Evolutionary conservation across 2,888 invertebrate species (phyloP).

Genomic region (Glomeris marginata): DNA sequence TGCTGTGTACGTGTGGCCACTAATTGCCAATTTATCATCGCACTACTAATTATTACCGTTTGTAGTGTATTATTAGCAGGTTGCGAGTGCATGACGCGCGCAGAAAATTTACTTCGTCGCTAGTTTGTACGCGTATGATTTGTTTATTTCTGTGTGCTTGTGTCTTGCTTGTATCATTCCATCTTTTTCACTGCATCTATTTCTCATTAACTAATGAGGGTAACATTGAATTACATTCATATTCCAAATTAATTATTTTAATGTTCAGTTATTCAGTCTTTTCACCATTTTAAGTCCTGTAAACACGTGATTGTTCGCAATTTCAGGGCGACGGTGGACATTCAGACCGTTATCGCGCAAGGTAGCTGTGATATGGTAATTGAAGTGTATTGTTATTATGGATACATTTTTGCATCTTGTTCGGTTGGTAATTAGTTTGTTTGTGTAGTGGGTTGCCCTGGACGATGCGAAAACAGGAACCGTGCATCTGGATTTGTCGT

Average conservation of each 20-base stretch:
- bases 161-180: conserved; percentile 28
- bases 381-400: background rate
- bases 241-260: too few species aligned
- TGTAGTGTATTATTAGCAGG: too few species aligned
- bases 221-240: too few species aligned
- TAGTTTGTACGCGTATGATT: background rate
- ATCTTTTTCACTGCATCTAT: conserved; percentile 55
- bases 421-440: conserved; percentile 2
- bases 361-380: background rate
- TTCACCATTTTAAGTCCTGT: too few species aligned
- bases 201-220: conserved; percentile 52
- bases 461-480: conserved; percentile 92
- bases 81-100: too few species aligned
- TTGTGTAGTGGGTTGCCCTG: conserved; percentile 72
- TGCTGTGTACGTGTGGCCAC: conserved; percentile 1
- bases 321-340: background rate
- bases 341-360: background rate
- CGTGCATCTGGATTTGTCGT: conserved; percentile 73
- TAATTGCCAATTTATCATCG: background rate
- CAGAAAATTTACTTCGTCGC: too few species aligned
- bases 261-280: too few species aligned
- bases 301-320: too few species aligned
- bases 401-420: background rate
- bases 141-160: background rate
- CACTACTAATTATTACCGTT: background rate